Conservation (phyloP, 2,888 invertebrate genomes). For the Nesidiocoris tenuis region DNA sequence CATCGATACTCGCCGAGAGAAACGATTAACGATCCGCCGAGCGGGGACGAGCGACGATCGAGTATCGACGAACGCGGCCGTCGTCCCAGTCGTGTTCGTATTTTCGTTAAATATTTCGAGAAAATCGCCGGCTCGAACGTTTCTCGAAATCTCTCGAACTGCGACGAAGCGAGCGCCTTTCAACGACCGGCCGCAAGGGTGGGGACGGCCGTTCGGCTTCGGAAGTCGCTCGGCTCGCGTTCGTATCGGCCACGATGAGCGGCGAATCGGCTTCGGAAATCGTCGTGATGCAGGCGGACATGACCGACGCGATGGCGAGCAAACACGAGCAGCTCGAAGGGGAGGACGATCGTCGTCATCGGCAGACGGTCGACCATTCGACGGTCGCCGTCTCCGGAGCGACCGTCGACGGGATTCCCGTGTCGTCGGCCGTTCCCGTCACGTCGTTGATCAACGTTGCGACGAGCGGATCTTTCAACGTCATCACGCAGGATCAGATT, state of each 20-base stretch:
- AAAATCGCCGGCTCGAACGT: too few species aligned
- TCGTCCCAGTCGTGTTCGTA: too few species aligned
- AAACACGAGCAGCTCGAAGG: conserved; percentile 56
- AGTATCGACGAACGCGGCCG: too few species aligned
- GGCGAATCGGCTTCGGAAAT: conserved; percentile 37
- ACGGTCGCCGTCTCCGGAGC: conserved; percentile 51
- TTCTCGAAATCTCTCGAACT: too few species aligned
- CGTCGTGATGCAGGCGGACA: conserved; percentile 56
- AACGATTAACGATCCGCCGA: too few species aligned
- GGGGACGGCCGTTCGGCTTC: not conserved
- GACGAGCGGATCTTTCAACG: conserved; percentile 74
- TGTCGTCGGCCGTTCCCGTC: conserved; percentile 59
- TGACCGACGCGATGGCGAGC: conserved; percentile 58
- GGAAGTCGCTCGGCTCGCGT: not conserved
- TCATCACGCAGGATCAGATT: conserved; percentile 79
- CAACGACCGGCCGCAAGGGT: not conserved
- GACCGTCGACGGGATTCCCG: conserved; percentile 52
- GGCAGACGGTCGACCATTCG: not conserved
- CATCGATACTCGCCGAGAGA: too few species aligned
- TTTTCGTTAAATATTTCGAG: too few species aligned
- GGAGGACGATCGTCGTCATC: conserved; percentile 33
- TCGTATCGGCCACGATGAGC: not conserved
- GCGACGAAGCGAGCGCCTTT: too few species aligned
- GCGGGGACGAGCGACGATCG: too few species aligned
- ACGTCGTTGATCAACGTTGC: conserved; percentile 68